These are phyloP conservation scores for Burhinus bistriatus DNA, from an alignment of 2,113 vertebrate genomes.

Conservation along the genomic window DNA sequence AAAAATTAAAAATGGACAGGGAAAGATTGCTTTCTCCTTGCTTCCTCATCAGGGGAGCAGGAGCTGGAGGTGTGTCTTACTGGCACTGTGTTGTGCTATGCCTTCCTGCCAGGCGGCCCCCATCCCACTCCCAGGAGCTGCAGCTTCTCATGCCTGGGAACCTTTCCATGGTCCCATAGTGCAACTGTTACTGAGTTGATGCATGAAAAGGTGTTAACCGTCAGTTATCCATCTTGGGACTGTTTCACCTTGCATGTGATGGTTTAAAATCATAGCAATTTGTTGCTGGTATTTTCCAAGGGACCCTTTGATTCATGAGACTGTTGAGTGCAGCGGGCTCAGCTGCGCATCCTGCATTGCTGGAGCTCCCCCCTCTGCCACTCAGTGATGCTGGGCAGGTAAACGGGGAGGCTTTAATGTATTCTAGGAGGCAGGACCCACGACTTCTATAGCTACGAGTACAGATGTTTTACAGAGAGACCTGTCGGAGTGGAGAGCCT, in stretches of 20 bases:
- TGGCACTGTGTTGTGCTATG: too few species aligned
- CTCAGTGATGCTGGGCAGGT: background rate
- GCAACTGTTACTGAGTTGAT: too few species aligned
- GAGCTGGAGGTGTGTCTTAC: too few species aligned
- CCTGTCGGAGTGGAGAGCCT: too few species aligned
- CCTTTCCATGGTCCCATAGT: too few species aligned
- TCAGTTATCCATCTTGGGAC: background rate
- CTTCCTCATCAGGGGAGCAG: too few species aligned
- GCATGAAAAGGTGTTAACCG: background rate
- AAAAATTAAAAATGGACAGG: too few species aligned
- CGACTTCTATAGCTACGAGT: background rate
- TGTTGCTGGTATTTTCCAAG: background rate
- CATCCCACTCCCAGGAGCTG: too few species aligned
- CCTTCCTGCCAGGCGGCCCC: too few species aligned
- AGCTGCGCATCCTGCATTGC: accelerated
- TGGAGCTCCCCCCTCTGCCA: background rate
- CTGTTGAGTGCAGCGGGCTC: background rate
- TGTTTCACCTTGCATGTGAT: background rate
- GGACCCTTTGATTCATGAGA: background rate
- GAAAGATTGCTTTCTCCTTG: too few species aligned
- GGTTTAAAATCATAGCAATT: background rate
- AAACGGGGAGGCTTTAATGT: background rate
- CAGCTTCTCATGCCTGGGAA: too few species aligned
- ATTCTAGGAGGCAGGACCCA: too few species aligned
- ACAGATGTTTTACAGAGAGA: background rate